Conservation (phyloP, 2,113 vertebrate species). For the Laterallus jamaicensis region DNA sequence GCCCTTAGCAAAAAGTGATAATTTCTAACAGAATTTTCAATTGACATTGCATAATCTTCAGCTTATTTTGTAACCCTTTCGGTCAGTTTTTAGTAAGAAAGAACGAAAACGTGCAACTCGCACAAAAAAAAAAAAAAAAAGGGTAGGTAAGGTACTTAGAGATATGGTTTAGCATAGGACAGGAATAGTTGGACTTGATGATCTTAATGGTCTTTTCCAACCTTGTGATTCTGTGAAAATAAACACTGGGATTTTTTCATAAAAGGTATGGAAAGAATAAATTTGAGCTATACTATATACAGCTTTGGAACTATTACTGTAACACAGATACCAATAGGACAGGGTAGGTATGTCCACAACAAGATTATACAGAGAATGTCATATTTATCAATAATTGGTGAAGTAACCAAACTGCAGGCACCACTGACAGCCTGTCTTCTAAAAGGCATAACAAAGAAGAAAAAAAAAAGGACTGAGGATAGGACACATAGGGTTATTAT, state of each 20-base stretch:
- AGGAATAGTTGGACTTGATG: too few species aligned
- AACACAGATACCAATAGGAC: not conserved
- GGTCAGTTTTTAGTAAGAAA: not conserved
- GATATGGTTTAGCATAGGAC: too few species aligned
- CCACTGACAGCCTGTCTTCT: not conserved
- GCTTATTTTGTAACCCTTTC: not conserved
- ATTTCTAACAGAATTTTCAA: not conserved
- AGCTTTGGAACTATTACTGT: not conserved
- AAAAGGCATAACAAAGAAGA: not conserved
- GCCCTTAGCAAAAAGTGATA: not conserved
- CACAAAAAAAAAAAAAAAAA: too few species aligned
- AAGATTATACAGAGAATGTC: rapidly evolving
- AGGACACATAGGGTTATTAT: not conserved
- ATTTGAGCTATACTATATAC: not conserved
- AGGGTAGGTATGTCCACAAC: not conserved
- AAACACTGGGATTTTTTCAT: not conserved
- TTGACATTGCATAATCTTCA: not conserved
- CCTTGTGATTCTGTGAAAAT: not conserved
- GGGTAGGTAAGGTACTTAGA: too few species aligned
- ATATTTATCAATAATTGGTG: not conserved
- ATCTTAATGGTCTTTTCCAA: too few species aligned
- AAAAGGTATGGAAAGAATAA: not conserved
- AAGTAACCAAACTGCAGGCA: not conserved
- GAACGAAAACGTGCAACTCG: not conserved
- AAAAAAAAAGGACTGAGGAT: not conserved